phyloP scores from a whole-genome alignment of 2,888 invertebrate species.

The Sinodicranocentrus sp. region DNA sequence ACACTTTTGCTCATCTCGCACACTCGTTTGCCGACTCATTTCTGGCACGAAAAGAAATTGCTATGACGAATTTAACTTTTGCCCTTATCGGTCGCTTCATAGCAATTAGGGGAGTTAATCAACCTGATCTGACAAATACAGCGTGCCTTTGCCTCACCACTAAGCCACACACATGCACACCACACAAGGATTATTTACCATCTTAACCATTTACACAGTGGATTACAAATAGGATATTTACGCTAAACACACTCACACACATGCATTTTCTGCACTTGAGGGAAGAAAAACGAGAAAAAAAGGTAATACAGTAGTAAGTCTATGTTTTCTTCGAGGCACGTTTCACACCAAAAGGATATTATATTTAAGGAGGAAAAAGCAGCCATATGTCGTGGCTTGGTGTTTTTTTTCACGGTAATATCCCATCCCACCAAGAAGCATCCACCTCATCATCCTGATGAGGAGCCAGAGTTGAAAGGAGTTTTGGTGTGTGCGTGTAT shows the following conservation, averaged over 20 bases:
- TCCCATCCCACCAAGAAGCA: too few relatives aligned
- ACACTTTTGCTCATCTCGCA: slow-evolving; percentile 35
- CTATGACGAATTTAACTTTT: slow-evolving; percentile 69
- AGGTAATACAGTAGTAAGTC: slow-evolving; percentile 49
- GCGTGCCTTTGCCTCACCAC: slow-evolving; percentile 30
- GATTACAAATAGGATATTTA: too few relatives aligned
- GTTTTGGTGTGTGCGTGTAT: slow-evolving; percentile 61
- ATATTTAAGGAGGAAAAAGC: not conserved
- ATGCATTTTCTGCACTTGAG: not conserved
- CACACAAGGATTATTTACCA: slow-evolving; percentile 44
- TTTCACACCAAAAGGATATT: slow-evolving; percentile 56
- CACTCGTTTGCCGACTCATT: slow-evolving; percentile 64
- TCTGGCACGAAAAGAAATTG: slow-evolving; percentile 67
- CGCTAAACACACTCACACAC: too few relatives aligned
- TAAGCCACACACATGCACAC: slow-evolving; percentile 62
- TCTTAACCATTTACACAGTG: slow-evolving; percentile 36
- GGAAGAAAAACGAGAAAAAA: slow-evolving; percentile 18
- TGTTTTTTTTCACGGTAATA: slow-evolving; percentile 29
- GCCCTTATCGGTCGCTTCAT: slow-evolving; percentile 68
- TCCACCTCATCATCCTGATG: too few relatives aligned
- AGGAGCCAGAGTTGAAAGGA: slow-evolving; percentile 29
- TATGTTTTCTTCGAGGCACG: slow-evolving; percentile 47
- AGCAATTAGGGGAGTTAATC: slow-evolving; percentile 70
- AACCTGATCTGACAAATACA: slow-evolving; percentile 68
- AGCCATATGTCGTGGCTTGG: slow-evolving; percentile 56